Evolutionary conservation across 1,140 invertebrate genomes (phyloP).

Genomic region (Bombus confusus): DNA sequence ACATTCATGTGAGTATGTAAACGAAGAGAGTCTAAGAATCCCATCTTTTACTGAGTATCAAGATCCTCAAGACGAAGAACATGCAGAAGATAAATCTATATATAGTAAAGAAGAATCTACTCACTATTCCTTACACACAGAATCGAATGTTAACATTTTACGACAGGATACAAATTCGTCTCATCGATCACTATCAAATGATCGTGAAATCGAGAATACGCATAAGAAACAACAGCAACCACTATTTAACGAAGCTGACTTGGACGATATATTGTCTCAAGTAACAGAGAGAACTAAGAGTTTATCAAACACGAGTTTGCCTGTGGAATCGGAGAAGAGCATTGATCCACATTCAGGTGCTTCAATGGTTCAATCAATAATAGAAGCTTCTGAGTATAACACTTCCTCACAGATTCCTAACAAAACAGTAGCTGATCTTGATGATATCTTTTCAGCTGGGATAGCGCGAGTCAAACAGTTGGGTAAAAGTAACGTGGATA

Average conservation of each 20-base stretch:
- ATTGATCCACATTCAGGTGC: not conserved
- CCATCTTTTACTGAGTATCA: not conserved
- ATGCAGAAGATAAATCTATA: not conserved
- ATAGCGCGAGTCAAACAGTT: slow-evolving; percentile 56
- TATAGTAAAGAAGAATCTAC: not conserved
- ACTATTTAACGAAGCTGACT: slow-evolving; percentile 56
- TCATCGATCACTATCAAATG: not conserved
- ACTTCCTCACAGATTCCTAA: not conserved
- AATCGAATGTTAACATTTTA: slow-evolving; percentile 2
- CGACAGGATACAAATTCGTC: not conserved
- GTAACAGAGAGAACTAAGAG: slow-evolving; percentile 51
- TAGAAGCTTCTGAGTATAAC: not conserved
- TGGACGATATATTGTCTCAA: slow-evolving; percentile 69
- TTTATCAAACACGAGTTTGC: not conserved
- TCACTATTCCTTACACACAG: not conserved
- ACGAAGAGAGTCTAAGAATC: not conserved
- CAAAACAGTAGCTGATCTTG: slow-evolving; percentile 47
- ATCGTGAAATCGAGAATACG: not conserved
- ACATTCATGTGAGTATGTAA: not conserved
- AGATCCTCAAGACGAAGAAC: not conserved
- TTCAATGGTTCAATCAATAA: not conserved
- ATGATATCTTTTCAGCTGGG: slow-evolving; percentile 71
- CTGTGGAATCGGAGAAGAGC: not conserved
- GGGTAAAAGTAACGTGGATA: not conserved
- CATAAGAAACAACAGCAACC: slow-evolving; percentile 21